Conservation (phyloP, 2,888 invertebrate species). For the Phorcus lineatus region DNA sequence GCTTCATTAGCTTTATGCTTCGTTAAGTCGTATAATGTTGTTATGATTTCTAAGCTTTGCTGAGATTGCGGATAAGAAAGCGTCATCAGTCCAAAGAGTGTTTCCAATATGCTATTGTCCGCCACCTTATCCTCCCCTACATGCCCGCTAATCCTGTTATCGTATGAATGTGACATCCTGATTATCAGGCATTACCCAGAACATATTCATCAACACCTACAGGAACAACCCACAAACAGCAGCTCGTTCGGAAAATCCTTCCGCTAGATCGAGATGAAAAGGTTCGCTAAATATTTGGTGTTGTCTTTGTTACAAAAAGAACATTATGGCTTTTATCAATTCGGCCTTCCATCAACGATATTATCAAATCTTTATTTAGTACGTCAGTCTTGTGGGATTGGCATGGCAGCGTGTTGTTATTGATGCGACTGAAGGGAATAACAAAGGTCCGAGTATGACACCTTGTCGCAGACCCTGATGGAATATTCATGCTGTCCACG, state of each 20-base stretch:
- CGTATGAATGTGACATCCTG: too few species aligned
- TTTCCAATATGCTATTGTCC: too few species aligned
- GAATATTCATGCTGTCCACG: background rate
- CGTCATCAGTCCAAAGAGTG: too few species aligned
- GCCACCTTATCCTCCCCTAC: too few species aligned
- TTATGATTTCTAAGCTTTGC: too few species aligned
- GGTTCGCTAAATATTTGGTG: background rate
- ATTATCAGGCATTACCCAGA: too few species aligned
- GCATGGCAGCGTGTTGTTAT: background rate
- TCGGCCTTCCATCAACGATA: background rate
- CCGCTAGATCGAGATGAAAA: background rate
- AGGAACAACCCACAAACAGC: background rate
- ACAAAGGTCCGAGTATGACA: background rate
- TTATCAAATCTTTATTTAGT: constrained; percentile 15
- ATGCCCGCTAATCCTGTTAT: too few species aligned
- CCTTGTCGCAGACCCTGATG: background rate
- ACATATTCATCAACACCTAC: too few species aligned
- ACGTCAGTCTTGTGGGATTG: background rate
- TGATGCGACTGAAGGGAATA: background rate
- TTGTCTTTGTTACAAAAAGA: background rate
- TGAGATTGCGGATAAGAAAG: too few species aligned
- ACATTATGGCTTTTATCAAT: background rate
- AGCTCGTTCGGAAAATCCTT: background rate
- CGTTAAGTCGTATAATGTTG: too few species aligned
- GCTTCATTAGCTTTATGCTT: too few species aligned